These are phyloP conservation scores for Calliopum simillimum DNA, from an alignment of 2,888 invertebrate genomes.

Conservation along the genomic window DNA sequence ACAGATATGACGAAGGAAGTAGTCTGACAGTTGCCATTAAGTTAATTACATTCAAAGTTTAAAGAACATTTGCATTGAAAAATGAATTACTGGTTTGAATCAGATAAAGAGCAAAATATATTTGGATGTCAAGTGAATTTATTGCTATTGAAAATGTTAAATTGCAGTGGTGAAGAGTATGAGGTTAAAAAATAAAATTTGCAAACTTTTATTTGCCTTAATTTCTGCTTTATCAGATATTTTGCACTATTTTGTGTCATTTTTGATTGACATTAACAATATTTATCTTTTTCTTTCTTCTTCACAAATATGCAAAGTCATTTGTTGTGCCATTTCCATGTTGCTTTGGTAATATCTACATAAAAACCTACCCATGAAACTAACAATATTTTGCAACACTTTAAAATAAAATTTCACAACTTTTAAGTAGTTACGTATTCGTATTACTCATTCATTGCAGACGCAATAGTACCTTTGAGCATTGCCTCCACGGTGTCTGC, in stretches of 20 bases:
- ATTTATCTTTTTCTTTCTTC: not conserved
- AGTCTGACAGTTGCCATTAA: not conserved
- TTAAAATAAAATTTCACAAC: too few species aligned
- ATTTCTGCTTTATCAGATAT: not conserved
- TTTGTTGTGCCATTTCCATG: too few species aligned
- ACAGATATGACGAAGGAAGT: not conserved
- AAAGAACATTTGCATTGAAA: not conserved
- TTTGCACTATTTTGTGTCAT: not conserved
- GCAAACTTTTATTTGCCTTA: not conserved
- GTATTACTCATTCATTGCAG: too few species aligned
- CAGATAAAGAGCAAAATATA: slow-evolving; percentile 9
- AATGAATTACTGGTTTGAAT: slow-evolving; percentile 26
- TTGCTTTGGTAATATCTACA: too few species aligned
- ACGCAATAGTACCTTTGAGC: too few species aligned
- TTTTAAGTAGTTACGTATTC: too few species aligned
- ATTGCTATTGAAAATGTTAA: slow-evolving; percentile 18
- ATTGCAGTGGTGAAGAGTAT: slow-evolving; percentile 18
- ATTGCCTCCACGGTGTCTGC: too few species aligned
- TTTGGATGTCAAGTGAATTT: slow-evolving; percentile 5
- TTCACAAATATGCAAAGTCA: too few species aligned
- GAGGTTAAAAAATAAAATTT: slow-evolving; percentile 11
- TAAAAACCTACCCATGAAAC: too few species aligned
- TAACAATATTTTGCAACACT: too few species aligned
- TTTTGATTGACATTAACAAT: not conserved
- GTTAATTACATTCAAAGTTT: not conserved